Conservation (phyloP, 2,113 vertebrate species). For the Thomomys bottae region DNA sequence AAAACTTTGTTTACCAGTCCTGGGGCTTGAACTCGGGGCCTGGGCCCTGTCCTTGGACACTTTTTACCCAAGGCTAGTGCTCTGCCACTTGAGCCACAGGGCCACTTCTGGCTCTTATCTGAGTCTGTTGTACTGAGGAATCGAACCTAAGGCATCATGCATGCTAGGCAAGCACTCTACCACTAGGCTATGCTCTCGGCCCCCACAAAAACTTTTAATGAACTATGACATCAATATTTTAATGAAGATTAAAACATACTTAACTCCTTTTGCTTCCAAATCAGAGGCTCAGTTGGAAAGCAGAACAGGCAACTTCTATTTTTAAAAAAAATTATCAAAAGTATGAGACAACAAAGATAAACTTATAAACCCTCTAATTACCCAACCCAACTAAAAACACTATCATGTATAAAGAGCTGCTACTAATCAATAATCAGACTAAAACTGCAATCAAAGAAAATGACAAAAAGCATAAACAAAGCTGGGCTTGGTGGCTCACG, state of each 20-base stretch:
- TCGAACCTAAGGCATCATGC: no score
- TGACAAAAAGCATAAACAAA: slow-evolving; percentile 28
- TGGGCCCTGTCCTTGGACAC: no score
- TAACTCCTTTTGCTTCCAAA: background rate
- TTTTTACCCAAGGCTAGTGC: no score
- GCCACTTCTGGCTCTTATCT: no score
- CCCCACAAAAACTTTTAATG: no score
- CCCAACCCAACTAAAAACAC: background rate
- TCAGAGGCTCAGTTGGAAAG: background rate
- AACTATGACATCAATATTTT: background rate
- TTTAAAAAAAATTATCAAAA: slow-evolving; percentile 29
- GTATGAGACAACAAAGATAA: background rate
- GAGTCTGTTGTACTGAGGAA: no score
- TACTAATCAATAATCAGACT: slow-evolving; percentile 46
- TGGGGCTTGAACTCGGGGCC: no score
- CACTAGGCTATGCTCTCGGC: no score
- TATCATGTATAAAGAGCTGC: slow-evolving; percentile 45
- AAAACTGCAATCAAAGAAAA: slow-evolving; percentile 44
- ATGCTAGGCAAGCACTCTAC: no score
- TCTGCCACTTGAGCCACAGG: no score
- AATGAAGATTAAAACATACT: background rate
- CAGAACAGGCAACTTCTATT: background rate
- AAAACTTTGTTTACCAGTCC: no score
- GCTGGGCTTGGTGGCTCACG: no score
- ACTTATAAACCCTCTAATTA: background rate